Base-by-base conservation (phyloP, 2,113 vertebrate genomes). In the Orycteropus afer region DNA sequence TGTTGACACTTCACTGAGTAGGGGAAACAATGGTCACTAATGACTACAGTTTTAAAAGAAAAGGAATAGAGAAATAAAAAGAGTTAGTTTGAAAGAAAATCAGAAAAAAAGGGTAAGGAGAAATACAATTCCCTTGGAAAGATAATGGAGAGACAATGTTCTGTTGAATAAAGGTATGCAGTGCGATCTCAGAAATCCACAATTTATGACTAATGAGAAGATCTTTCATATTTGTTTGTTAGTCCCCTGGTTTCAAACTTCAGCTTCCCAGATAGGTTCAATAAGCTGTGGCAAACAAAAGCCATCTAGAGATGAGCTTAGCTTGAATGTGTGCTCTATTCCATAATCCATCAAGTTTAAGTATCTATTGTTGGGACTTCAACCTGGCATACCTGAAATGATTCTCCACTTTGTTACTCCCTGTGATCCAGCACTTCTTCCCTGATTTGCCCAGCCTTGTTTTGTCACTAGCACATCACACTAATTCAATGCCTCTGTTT, bases 61-160 rank as follows among this genome's bases (percentile, higher is more conserved):
- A 71, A 83, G 51, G 69, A 37, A 74, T 83, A 67, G 73, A 74
- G 51, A 83, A 37, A 69, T 34, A 65, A 18, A 9, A n/a, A 29
- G 82, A 97, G 77, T 86, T 95, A 13, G 0, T 95, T 97, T 97
- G 73, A 91, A 95, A 97, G 94, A 87, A 71, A 93, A 29, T 47
- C 65, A 95, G 74, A 91, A 82, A 34, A 63, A 69, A 83, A 83
- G 3, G 22, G n/a, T 76, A 32, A 86, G 73, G 83, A 92, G 95
- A 91, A 95, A 94, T 93, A 63, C 65, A 93, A 65, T 71, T 77
- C 51, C 11, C 55, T 78, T 63, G 45, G 18, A 59, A 67, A 97
- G 84, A 92, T 97, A 93, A 93, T 97, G 87, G 91, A 97, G 90
- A 96, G 96, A 65, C 85, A 94, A 61, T 96, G 88, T 92, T 97